Evolutionary conservation across 2,888 invertebrate species (phyloP), one percentile per base, ranked within the genome.

Genomic region (Phortica okadai): DNA sequence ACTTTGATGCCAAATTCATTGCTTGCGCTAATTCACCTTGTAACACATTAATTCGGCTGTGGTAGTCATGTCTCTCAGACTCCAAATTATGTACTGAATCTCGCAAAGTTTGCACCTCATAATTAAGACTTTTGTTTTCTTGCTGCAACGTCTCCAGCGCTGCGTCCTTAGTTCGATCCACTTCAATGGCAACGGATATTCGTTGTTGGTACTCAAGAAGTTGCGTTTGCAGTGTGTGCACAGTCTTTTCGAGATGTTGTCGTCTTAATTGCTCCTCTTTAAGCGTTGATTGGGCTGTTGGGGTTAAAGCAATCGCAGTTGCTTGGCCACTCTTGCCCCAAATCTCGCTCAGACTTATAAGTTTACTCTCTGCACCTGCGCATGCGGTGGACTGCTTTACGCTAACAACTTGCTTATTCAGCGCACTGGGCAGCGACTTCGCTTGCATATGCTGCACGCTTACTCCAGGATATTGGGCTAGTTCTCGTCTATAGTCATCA

Each of bases 221-320:
- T 81, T 94, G 94, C 82, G 93, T 93, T 88, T 97, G 96, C 1
- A 96, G 91, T 73, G 95, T 93, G 84, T 95, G 94, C 73, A 97
- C 96, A 83, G 95, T 92, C 77, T 94, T 93, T 91, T 97, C 97
- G 84, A 92, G 90, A 92, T 96, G 96, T 92, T 96, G 94, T 86
- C 97, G 92, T 77, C 96, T 93, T 58, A 95, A 92, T 86, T 94
- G 94, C 89, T 97, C 96, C 89, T 96, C 96, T 88, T 96, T 95
- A 2, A 96, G 90, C 86, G 94, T 94, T 50, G 77, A 83, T 85
- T 56, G 89, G 85, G 2, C 90, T 83, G 79, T 62, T 0, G 72
- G 41, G 45, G 25, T 16, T 44, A 75, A 78, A 0, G 76, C 76
- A 44, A 83, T 44, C 77, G 82, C 82, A n/a, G 81, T 77, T 11